phyloP scores from a whole-genome alignment of 2,888 invertebrate genomes.

The Epinotia brunnichana region DNA sequence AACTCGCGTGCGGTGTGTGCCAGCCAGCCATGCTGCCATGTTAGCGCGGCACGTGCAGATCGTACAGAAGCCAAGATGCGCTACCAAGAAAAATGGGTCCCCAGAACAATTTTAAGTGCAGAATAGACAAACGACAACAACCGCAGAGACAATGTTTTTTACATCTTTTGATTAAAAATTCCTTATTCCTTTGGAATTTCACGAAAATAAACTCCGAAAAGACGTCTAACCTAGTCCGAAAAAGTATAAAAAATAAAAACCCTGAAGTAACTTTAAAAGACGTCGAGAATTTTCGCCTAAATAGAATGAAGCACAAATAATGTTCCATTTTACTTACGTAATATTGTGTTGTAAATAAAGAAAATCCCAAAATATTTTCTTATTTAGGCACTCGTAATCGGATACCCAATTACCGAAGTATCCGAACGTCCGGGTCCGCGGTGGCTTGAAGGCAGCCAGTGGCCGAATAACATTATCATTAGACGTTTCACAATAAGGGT shows the following conservation, averaged over 20 bases:
- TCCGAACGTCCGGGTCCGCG: background rate
- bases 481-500: background rate
- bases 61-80: too few species aligned
- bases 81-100: too few species aligned
- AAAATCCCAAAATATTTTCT: constrained; percentile 36
- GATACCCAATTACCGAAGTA: constrained; percentile 38
- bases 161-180: background rate
- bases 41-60: too few species aligned
- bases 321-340: constrained; percentile 10
- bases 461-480: background rate
- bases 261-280: constrained; percentile 14
- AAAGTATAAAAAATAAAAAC: constrained; percentile 13
- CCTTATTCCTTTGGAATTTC: background rate
- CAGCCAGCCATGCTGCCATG: too few species aligned
- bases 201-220: constrained; percentile 7
- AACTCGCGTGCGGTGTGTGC: too few species aligned
- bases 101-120: too few species aligned
- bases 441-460: background rate
- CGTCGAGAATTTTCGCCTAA: constrained; percentile 5
- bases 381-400: constrained; percentile 29
- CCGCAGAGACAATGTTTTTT: too few species aligned
- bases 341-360: constrained; percentile 38
- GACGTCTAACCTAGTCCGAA: background rate
- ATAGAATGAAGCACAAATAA: constrained; percentile 23
- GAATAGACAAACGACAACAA: too few species aligned